A percentile compares a stretch with the other conserved stretches of the same genome.
Evolutionary conservation across 2,113 vertebrate species (phyloP).

Genomic region (Suncus etruscus): DNA sequence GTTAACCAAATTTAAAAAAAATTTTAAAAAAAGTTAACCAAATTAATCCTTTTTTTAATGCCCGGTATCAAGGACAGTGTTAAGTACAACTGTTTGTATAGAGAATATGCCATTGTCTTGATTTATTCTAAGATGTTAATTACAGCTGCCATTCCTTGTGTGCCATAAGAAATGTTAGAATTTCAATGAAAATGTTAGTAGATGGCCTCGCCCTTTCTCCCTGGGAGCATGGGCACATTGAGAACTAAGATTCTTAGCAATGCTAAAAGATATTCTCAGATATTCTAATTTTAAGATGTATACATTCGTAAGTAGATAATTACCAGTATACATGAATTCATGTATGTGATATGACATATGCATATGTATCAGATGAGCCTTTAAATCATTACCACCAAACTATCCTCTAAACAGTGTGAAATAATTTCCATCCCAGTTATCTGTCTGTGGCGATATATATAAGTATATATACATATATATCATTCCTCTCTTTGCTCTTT

Average conservation of each 20-base stretch:
- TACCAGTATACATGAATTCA: too few relatives aligned
- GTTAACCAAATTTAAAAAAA: slow-evolving; percentile 31
- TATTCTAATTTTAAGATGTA: too few relatives aligned
- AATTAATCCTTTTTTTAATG: slow-evolving; percentile 26
- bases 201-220: background rate
- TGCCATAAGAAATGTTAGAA: background rate
- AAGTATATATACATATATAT: too few relatives aligned
- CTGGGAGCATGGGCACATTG: background rate
- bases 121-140: background rate
- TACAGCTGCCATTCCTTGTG: background rate
- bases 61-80: background rate
- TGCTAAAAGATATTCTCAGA: background rate
- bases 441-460: background rate
- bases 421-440: background rate
- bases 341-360: too few relatives aligned
- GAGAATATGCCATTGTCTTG: background rate
- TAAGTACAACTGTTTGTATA: background rate
- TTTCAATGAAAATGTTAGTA: background rate
- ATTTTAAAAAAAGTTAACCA: too few relatives aligned
- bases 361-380: too few relatives aligned
- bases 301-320: too few relatives aligned
- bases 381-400: background rate
- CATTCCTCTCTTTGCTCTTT: background rate
- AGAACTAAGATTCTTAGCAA: slow-evolving; percentile 4
- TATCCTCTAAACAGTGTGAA: background rate